Base-by-base conservation (phyloP, 2,888 invertebrate species). In the Quadriops clusia region DNA sequence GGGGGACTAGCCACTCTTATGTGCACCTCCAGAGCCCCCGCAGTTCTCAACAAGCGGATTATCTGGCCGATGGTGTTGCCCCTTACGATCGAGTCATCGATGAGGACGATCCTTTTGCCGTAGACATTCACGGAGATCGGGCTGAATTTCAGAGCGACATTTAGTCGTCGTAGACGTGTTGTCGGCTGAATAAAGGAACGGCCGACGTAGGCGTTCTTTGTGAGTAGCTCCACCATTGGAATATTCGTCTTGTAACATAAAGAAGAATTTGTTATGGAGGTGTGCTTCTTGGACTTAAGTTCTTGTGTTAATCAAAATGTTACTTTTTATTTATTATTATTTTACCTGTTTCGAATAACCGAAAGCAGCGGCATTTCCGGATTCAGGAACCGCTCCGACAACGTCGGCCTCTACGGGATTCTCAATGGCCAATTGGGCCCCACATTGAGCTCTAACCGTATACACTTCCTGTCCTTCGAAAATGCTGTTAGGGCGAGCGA, bases 381-480 rank as follows among this genome's bases (percentile, higher is more conserved):
- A 93, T 64, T 97, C 97, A 0, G 97, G 97, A 16, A 97, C 93
- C 0, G 94, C 93, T 39, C 91, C 89, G 18, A 97, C 94, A 49
- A 98, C 79, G 61, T 97, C 97, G 0, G 91, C 97, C 39, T 84
- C 81, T 3, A 93, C 74, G 0, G 83, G 82, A 1, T 84, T 80
- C 65, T 98, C 97, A 28, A 77, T 65, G 4, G 94, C 95, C 52
- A 98, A 56, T 63, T 91, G 85, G 40, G 77, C 72, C 0, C 97
- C 97, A 64, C 95, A 95, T 54, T 90, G 83, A 67, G 86, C 72
- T 12, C 95, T 71, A 23, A 91, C 95, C 0, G 82, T 79, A 63
- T 94, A 93, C 4, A 95, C 93, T 80, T 87, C 89, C 61, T 91
- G 90, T 16, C 90, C 95, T 72, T 97, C 95, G 50, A 97, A 86